Conservation (phyloP, 2,888 invertebrate species). For the Tethea ocularis region DNA sequence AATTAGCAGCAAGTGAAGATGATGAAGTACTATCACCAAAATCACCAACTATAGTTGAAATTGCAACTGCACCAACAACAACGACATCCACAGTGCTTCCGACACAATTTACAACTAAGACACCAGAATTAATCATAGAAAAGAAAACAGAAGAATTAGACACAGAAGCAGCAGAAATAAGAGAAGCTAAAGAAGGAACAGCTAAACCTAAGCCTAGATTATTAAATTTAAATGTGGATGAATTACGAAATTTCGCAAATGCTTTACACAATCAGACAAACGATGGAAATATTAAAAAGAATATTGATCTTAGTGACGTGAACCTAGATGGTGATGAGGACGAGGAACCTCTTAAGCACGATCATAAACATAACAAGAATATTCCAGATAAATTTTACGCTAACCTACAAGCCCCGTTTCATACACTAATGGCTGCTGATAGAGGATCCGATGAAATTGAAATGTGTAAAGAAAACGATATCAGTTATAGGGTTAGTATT, state of each 20-base stretch:
- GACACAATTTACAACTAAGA: constrained; percentile 36
- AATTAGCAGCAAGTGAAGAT: constrained; percentile 63
- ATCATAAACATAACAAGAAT: constrained; percentile 45
- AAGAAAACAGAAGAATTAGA: constrained; percentile 37
- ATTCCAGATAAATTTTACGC: constrained; percentile 72
- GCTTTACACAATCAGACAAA: constrained; percentile 68
- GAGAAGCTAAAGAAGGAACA: constrained; percentile 26
- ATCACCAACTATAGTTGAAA: constrained; percentile 21
- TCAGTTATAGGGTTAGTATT: constrained; percentile 76
- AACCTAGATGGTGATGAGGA: constrained; percentile 88
- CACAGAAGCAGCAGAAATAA: constrained; percentile 35
- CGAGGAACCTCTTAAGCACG: constrained; percentile 53
- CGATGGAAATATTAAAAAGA: constrained; percentile 51
- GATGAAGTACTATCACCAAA: constrained; percentile 48
- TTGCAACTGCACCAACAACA: constrained; percentile 24
- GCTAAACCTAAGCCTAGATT: constrained; percentile 62
- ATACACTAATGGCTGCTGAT: constrained; percentile 58
- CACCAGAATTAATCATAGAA: constrained; percentile 31
- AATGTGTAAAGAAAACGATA: constrained; percentile 75
- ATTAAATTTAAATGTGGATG: constrained; percentile 71
- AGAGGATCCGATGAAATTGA: constrained; percentile 60
- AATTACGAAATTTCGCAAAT: constrained; percentile 72
- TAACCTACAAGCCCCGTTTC: constrained; percentile 71
- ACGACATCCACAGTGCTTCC: constrained; percentile 25
- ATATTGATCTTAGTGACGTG: constrained; percentile 89